Evolutionary conservation across 2,113 vertebrate genomes (phyloP), one percentile per base, ranked within the genome.

Genomic region (Platanista minor): DNA sequence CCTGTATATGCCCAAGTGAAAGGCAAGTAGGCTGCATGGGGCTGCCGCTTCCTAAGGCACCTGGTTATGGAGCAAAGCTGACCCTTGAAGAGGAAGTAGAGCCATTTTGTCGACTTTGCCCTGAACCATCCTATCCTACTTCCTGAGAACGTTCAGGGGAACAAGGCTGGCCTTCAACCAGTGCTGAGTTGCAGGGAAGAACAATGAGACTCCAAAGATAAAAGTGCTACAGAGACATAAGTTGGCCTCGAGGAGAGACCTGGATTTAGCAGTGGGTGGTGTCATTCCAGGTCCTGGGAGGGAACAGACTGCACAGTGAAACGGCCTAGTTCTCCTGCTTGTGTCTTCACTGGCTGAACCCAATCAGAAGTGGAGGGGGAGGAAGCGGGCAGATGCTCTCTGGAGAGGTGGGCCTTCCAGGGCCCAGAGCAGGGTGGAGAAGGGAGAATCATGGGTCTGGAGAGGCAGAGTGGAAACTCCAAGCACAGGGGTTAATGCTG

Each of bases 91-190:
- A 64, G 15, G 18, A 49, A 67, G 27, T 14, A 20, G 33, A 59
- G 64, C 31, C 82, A 29, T 52, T 49, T 14, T 69, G 39, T 27
- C n/a, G 27, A 31, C 33, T 57, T 46, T 29, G 11, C 39, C 36
- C 62, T 43, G 39, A 90, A 59, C 39, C 52, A 31, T 36, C 43
- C 84, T 43, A n/a, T 61, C 33, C 21, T 41, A 4, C 39, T 64
- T 66, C 84, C 85, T 33, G 64, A 92, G 85, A 84, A 27, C 43
- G 61, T 64, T 41, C 31, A n/a, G 18, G 57, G 57, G 23, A 87
- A 25, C 12, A 69, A 49, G 29, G 57, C 27, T 69, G 85, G 90
- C 69, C 69, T 84, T 46, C 72, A 46, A 39, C 64, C 36, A 49
- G 23, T 27, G 71, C 43, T 61, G 33, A 87, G 29, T 31, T n/a